Evolutionary conservation across 1,140 invertebrate species (phyloP).

Genomic region (Lepidurus apus): DNA sequence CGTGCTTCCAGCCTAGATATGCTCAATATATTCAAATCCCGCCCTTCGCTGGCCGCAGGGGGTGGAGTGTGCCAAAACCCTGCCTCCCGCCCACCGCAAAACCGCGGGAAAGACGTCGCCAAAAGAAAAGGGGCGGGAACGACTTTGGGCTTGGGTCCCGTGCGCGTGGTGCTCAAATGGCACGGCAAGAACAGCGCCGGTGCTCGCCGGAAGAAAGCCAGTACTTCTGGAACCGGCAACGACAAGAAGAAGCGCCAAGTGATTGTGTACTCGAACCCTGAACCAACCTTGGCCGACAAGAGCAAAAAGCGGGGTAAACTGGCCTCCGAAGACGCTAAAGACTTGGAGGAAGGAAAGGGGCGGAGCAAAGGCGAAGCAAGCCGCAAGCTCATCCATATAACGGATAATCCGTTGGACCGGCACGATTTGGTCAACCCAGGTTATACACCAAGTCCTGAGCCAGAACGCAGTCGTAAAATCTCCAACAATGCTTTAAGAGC

Average conservation of each 20-base stretch:
- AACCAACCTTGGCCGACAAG: neutral
- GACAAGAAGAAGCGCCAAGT: constrained; percentile 10
- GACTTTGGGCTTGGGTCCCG: constrained; percentile 31
- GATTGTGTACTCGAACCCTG: neutral
- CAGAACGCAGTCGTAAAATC: neutral
- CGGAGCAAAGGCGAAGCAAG: neutral
- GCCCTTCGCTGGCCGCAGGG: neutral
- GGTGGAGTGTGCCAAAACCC: neutral
- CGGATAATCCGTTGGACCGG: neutral
- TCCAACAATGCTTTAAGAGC: neutral
- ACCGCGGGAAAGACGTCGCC: neutral
- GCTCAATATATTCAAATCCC: neutral
- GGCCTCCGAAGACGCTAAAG: neutral
- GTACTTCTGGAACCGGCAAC: neutral
- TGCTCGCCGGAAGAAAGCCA: neutral
- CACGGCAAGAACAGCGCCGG: constrained; percentile 23
- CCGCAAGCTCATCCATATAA: neutral
- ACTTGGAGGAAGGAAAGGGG: neutral
- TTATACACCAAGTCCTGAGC: neutral
- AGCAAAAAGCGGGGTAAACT: neutral
- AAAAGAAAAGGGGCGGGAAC: constrained; percentile 14
- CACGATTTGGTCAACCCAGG: neutral
- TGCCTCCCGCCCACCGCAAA: neutral
- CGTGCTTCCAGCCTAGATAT: constrained; percentile 17
- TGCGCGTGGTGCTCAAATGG: constrained; percentile 33